Percentiles rank a stretch among this genome's conserved stretches.
These are phyloP conservation scores for Acanthosepion lycidas DNA, from an alignment of 2,888 invertebrate species.

Conservation along the genomic window DNA sequence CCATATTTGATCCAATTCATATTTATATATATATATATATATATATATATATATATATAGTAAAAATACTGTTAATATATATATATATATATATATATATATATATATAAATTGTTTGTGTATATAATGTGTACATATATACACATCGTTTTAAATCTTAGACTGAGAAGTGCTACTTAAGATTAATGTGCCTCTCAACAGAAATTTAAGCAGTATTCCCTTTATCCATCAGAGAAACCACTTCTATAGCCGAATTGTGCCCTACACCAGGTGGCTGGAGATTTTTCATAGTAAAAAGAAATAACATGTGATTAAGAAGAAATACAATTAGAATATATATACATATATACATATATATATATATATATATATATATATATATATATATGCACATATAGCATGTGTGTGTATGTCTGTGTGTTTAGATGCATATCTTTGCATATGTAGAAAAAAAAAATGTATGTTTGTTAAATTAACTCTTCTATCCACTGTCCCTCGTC, in stretches of 20 bases:
- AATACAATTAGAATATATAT: background rate
- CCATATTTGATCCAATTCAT: background rate
- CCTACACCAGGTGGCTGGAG: too few relatives aligned
- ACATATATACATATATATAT: background rate
- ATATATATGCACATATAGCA: background rate
- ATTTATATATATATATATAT: conserved; percentile 18
- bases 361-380: conserved; percentile 41
- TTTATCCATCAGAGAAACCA: too few relatives aligned
- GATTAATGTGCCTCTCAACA: too few relatives aligned
- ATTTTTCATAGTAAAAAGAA: too few relatives aligned
- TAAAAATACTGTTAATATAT: background rate
- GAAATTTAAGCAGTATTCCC: too few relatives aligned
- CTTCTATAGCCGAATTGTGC: too few relatives aligned
- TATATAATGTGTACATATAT: background rate
- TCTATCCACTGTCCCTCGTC: background rate
- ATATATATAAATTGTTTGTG: background rate
- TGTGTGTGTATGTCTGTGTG: background rate
- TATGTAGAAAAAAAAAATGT: too few relatives aligned
- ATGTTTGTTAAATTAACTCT: background rate
- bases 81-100: conserved; percentile 35
- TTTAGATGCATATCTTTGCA: background rate
- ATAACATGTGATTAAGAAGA: too few relatives aligned
- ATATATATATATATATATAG: background rate
- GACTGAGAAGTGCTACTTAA: too few relatives aligned
- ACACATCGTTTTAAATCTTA: too few relatives aligned